phyloP scores from a whole-genome alignment of 2,113 vertebrate genomes.

The Athene noctua region DNA sequence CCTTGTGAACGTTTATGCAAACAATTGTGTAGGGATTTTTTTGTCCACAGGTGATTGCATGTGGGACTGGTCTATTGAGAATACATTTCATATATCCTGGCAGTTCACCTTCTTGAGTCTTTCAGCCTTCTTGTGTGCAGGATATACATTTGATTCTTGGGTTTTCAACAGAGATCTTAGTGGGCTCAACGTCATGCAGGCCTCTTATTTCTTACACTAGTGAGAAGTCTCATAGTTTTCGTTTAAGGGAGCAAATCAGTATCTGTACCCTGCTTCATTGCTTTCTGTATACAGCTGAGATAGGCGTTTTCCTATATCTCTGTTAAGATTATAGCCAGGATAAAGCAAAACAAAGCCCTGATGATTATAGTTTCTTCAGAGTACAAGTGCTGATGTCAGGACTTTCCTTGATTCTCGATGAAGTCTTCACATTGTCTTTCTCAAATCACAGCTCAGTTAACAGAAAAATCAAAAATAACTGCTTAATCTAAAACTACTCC shows the following conservation, averaged over 20 bases:
- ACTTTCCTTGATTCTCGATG: not conserved
- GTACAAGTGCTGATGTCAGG: not conserved
- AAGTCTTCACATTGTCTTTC: not conserved
- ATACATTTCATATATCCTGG: not conserved
- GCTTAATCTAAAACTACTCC: not conserved
- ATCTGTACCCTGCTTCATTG: not conserved
- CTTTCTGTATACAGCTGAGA: not conserved
- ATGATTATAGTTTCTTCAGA: not conserved
- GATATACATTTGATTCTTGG: not conserved
- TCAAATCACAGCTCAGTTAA: not conserved
- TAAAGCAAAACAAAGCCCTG: not conserved
- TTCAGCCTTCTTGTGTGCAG: not conserved
- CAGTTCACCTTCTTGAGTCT: not conserved
- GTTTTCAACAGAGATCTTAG: not conserved
- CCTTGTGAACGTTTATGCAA: not conserved
- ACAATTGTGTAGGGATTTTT: not conserved
- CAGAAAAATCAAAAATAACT: not conserved
- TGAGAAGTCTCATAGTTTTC: not conserved
- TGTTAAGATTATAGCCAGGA: not conserved
- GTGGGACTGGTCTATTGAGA: not conserved
- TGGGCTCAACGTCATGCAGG: not conserved
- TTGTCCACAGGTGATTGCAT: not conserved
- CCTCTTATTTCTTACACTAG: not conserved
- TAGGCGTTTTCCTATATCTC: fast-evolving
- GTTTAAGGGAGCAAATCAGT: not conserved